Percentiles rank a stretch among this genome's conserved stretches.
Evolutionary conservation across 2,888 invertebrate species (phyloP).

Genomic region (Melangyna quadrimaculata): DNA sequence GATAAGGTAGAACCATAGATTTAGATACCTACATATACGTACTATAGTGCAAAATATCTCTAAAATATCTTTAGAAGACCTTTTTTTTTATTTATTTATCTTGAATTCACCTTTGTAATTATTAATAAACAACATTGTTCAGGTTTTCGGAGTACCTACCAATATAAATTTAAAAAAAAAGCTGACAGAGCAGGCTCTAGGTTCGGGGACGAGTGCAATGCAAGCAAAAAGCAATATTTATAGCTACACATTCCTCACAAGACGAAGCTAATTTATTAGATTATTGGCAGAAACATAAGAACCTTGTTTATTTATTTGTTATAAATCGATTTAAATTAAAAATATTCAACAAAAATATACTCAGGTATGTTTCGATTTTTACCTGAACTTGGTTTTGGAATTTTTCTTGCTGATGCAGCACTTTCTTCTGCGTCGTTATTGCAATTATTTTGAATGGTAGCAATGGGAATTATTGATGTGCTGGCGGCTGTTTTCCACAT

Average conservation of each 20-base stretch:
- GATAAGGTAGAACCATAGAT: no score
- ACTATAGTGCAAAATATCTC: no score
- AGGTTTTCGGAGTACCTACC: constrained; percentile 18
- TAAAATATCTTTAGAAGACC: not conserved
- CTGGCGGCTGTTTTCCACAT: constrained; percentile 41
- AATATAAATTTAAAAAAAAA: not conserved
- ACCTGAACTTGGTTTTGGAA: constrained; percentile 48
- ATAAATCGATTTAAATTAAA: no score
- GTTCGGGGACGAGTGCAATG: not conserved
- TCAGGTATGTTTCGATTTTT: no score
- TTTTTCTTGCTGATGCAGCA: constrained; percentile 51
- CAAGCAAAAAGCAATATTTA: not conserved
- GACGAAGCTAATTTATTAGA: not conserved
- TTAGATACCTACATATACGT: no score
- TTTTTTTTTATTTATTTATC: not conserved
- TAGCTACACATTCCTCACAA: not conserved
- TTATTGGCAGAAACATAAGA: not conserved
- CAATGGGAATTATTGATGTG: constrained; percentile 4
- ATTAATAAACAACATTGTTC: constrained; percentile 15
- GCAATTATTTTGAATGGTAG: constrained; percentile 23
- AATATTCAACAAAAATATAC: no score
- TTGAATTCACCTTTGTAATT: not conserved
- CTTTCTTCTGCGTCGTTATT: constrained; percentile 40
- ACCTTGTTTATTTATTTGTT: not conserved
- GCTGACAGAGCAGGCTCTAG: not conserved